These are phyloP conservation scores for Dryadula phaetusa DNA, from an alignment of 2,888 invertebrate species.

Conservation along the genomic window DNA sequence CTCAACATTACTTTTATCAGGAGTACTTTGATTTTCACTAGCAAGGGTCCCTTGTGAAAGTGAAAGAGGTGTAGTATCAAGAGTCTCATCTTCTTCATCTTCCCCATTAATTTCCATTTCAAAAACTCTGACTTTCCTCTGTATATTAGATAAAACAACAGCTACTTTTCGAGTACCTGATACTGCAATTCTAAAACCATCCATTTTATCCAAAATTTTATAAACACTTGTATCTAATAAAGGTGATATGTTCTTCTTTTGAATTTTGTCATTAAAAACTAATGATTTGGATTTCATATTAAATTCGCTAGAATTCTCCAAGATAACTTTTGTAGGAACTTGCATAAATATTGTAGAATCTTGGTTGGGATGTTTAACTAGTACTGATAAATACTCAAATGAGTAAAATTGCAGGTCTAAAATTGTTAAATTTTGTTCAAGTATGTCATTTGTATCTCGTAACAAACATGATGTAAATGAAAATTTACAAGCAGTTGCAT, in stretches of 20 bases:
- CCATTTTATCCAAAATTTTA: constrained; percentile 87
- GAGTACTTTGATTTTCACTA: constrained; percentile 58
- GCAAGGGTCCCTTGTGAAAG: constrained; percentile 59
- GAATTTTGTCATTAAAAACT: constrained; percentile 73
- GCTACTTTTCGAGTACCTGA: constrained; percentile 93
- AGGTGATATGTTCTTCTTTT: constrained; percentile 81
- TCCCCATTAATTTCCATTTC: constrained; percentile 97
- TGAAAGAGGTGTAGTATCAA: constrained; percentile 75
- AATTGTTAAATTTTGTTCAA: constrained; percentile 63
- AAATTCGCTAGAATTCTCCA: constrained; percentile 71
- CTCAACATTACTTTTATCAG: constrained; percentile 50
- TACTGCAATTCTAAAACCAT: constrained; percentile 89
- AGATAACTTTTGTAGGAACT: constrained; percentile 75
- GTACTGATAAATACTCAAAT: constrained; percentile 87
- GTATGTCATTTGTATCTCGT: constrained; percentile 57
- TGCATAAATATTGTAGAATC: constrained; percentile 79
- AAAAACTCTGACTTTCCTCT: constrained; percentile 92
- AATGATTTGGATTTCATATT: constrained; percentile 69
- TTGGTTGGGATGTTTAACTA: constrained; percentile 83
- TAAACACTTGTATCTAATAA: constrained; percentile 79
- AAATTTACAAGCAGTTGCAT: constrained; percentile 80
- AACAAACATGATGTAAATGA: constrained; percentile 77
- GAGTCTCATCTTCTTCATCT: constrained; percentile 90
- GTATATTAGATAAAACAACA: constrained; percentile 91
- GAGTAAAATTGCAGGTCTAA: constrained; percentile 92